Conservation (phyloP, 2,888 invertebrate genomes). For the Tipula lateralis region DNA sequence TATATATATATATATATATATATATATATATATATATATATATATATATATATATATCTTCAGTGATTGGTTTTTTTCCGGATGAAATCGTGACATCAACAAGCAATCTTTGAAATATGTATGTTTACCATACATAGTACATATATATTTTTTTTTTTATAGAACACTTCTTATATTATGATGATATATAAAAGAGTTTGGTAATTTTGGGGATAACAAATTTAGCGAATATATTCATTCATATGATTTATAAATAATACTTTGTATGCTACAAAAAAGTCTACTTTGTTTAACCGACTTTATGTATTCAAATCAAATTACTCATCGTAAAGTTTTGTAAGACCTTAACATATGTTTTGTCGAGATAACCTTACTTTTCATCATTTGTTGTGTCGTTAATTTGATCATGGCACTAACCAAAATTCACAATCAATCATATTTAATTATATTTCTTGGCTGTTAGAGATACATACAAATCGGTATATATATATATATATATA, state of each 20-base stretch:
- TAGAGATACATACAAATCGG: neutral
- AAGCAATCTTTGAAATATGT: neutral
- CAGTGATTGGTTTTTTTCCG: neutral
- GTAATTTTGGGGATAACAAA: neutral
- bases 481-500: neutral
- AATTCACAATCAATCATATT: neutral
- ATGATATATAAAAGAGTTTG: neutral
- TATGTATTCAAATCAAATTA: neutral
- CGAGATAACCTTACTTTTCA: neutral
- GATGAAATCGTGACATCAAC: neutral
- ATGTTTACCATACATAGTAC: neutral
- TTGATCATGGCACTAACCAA: neutral
- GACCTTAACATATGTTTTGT: neutral
- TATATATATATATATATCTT: neutral
- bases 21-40: neutral
- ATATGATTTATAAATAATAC: too few species aligned
- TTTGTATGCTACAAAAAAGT: neutral
- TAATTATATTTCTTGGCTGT: neutral
- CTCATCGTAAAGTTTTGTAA: neutral
- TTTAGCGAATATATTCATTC: neutral
- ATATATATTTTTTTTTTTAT: too few species aligned
- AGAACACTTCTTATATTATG: neutral
- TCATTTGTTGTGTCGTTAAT: neutral
- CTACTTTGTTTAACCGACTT: too few species aligned
- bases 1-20: too few species aligned